Base-by-base conservation (phyloP, 2,113 vertebrate genomes). In the Callaeas wilsoni region DNA sequence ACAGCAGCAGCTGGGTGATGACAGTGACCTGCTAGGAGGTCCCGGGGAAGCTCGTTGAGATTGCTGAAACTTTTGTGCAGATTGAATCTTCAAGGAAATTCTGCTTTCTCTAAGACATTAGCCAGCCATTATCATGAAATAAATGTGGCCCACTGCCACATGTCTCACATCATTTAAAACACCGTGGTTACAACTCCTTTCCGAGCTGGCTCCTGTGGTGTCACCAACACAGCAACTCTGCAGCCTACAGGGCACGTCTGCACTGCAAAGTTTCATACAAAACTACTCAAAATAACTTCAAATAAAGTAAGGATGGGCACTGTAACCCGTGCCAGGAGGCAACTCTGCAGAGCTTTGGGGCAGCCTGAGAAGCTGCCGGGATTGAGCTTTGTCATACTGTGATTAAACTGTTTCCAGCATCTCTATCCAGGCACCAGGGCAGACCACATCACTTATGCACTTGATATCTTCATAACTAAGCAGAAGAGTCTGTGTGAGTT, bases 381-480 rank as follows among this genome's bases (percentile, higher is more conserved):
- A 57, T 3, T 46, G 59, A 78, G 17, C 12, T 62, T 33, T 21
- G 13, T 42, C 53, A 46, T 25, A 80, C 25, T 30, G 53, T 20
- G 49, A 62, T 70, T 79, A 80, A 96, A 94, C 55, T 57, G 23
- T 67, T 92, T 29, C 67, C 80, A 83, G 73, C 52, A 81, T 35
- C 64, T 67, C 75, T 63, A 35, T 15, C 37, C 59, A 49, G 35
- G 13, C 67, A 69, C 50, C 55, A 47, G 1, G 0, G 59, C 85
- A 86, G 30, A 88, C 16, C 71, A 55, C 68, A 84, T 42, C 64
- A 70, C 47, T 93, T 76, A 90, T 6, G n/a, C 79, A 67, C n/a
- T 92, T 93, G 52, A 39, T 92, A 84, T 50, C 92, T 93, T 93
- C 89, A 81, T 86, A 95, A 67, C 59, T 70, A 95, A 95, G 94